Conservation (phyloP, 2,888 invertebrate genomes). For the Leptinotarsa peninsularis region DNA sequence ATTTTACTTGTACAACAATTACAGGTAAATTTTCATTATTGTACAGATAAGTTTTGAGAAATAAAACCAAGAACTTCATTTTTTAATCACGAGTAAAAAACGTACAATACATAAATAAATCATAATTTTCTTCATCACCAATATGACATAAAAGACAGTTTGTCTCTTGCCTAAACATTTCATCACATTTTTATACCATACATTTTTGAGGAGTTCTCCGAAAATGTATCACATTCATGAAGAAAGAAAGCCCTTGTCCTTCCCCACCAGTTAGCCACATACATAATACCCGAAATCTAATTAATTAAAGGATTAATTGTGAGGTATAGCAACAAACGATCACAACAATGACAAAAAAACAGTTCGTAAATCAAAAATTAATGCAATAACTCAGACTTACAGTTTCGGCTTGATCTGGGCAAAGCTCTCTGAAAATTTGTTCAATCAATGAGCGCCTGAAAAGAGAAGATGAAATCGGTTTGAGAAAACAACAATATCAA, state of each 20-base stretch:
- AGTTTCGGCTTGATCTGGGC: constrained; percentile 80
- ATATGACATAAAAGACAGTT: not conserved
- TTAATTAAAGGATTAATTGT: not conserved
- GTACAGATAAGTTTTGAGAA: too few relatives aligned
- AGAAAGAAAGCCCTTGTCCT: not conserved
- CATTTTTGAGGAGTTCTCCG: not conserved
- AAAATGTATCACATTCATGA: not conserved
- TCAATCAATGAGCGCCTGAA: constrained; percentile 81
- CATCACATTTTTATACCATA: not conserved
- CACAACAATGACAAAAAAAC: constrained; percentile 32
- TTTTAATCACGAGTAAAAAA: too few relatives aligned
- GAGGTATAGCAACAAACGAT: constrained; percentile 29
- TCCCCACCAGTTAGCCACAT: not conserved
- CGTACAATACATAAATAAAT: too few relatives aligned
- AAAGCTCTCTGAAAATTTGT: constrained; percentile 82
- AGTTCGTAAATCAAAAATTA: constrained; percentile 33
- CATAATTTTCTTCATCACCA: not conserved
- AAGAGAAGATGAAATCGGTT: constrained; percentile 48
- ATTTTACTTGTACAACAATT: too few relatives aligned
- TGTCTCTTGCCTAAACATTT: not conserved
- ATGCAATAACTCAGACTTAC: constrained; percentile 65
- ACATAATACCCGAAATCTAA: not conserved
- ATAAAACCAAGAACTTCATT: too few relatives aligned
- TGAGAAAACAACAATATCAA: not conserved
- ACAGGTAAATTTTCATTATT: too few relatives aligned